Base-by-base conservation (phyloP, 1,140 invertebrate species). In the Potamilus streckersoni region DNA sequence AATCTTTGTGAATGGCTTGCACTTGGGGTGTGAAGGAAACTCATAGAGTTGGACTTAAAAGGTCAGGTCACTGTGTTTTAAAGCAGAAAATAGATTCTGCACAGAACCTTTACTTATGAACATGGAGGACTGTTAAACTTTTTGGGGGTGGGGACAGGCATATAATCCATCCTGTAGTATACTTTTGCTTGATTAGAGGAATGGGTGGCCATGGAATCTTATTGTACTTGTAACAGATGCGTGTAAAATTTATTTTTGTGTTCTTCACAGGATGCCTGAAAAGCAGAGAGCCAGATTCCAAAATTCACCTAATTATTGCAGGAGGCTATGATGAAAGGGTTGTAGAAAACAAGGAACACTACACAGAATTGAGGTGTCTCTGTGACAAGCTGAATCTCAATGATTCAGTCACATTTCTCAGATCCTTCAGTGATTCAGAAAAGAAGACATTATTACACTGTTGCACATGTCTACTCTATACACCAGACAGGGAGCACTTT, bases 401-500 rank as follows among this genome's bases (percentile, higher is more conserved):
- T 38, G 92, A 95, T 63, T 93, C 94, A 86, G 92, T 98, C 0
- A 93, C 94, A 58, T 96, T 99, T 86, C 89, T 98, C 19, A 93
- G 94, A 80, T 98, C 97, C 0, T 95, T 96, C 17, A 94, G 93
- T 79, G 97, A 98, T 89, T 91, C 92, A 69, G 92, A 94, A 62
- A 99, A 99, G 90, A 92, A 95, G 38, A 92, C 93, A 8, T 89
- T 99, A 20, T 90, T 99, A 6, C 91, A 93, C 66, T 87, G 93
- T 73, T 94, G 94, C 85, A 92, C 93, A 80, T 93, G 94, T 85
- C 89, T 99, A 8, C 84, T 99, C 19, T 99, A 99, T 82, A 99
- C 98, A 23, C 98, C 98, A 8, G 92, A 94, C 0, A 96, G 96
- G 88, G 98, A 99, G 89, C 98, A 99, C 91, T 99, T 99, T 93